Percentiles rank a stretch among this genome's conserved stretches.
phyloP scores from a whole-genome alignment of 2,888 invertebrate genomes.

The Neoitamus cyanurus region DNA sequence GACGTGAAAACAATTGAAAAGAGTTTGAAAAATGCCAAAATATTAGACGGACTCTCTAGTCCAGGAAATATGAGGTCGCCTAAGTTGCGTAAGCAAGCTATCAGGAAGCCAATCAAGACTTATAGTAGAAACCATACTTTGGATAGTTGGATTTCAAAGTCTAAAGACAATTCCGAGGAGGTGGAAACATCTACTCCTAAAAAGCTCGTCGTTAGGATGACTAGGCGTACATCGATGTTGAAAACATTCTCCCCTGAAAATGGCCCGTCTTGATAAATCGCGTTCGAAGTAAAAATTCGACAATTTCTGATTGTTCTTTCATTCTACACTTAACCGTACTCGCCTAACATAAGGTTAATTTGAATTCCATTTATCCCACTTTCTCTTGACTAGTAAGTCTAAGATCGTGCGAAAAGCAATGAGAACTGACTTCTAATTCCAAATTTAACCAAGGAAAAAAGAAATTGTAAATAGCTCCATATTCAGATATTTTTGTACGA shows the following conservation, averaged over 20 bases:
- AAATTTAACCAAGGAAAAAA: constrained; percentile 21
- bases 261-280: constrained; percentile 52
- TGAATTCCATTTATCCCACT: background rate
- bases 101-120: background rate
- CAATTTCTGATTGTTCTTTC: background rate
- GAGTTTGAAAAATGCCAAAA: constrained; percentile 17
- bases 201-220: constrained; percentile 34
- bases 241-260: constrained; percentile 50
- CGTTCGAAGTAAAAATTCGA: background rate
- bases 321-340: background rate
- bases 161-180: constrained; percentile 49
- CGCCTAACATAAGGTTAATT: background rate
- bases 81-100: background rate
- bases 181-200: constrained; percentile 43
- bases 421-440: constrained; percentile 28
- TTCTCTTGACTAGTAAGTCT: background rate
- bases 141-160: constrained; percentile 55
- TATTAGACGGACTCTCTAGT: constrained; percentile 10
- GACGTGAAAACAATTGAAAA: constrained; percentile 38
- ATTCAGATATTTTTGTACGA: constrained; percentile 43
- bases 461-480: constrained; percentile 11
- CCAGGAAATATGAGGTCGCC: background rate
- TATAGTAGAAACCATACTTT: constrained; percentile 53
- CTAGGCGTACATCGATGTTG: constrained; percentile 48
- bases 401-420: background rate